phyloP scores from a whole-genome alignment of 2,113 vertebrate species.

The Sialia sialis region DNA sequence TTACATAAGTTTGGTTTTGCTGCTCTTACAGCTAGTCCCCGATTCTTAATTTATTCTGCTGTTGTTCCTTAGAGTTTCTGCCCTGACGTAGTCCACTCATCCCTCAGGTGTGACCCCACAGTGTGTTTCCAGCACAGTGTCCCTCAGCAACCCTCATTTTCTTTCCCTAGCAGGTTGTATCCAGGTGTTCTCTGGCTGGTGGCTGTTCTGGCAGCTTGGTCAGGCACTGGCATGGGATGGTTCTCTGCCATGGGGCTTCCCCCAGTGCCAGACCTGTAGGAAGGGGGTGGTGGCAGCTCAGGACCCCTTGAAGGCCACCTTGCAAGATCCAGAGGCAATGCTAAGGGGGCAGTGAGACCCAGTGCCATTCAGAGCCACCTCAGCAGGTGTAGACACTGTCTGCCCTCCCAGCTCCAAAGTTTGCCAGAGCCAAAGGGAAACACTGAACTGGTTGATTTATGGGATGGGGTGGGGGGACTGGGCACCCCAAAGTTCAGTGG shows the following conservation, averaged over 20 bases:
- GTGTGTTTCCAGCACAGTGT: not conserved
- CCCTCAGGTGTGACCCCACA: not conserved
- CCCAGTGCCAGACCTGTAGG: rapidly evolving
- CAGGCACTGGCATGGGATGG: rapidly evolving
- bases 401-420: not conserved
- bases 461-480: rapidly evolving
- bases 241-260: not conserved
- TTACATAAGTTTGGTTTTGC: not conserved
- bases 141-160: too few species aligned
- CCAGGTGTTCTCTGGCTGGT: not conserved
- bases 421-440: not conserved
- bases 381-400: not conserved
- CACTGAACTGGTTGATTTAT: not conserved
- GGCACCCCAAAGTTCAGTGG: not conserved
- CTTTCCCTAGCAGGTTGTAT: not conserved
- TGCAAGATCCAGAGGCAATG: not conserved
- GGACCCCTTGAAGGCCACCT: not conserved
- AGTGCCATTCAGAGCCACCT: not conserved
- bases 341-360: rapidly evolving
- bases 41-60: not conserved
- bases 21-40: not conserved
- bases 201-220: rapidly evolving
- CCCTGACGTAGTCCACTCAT: rapidly evolving
- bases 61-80: not conserved
- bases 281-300: rapidly evolving